Base-by-base conservation (phyloP, 1,140 invertebrate species). In the Caenorhabditis briggsae region DNA sequence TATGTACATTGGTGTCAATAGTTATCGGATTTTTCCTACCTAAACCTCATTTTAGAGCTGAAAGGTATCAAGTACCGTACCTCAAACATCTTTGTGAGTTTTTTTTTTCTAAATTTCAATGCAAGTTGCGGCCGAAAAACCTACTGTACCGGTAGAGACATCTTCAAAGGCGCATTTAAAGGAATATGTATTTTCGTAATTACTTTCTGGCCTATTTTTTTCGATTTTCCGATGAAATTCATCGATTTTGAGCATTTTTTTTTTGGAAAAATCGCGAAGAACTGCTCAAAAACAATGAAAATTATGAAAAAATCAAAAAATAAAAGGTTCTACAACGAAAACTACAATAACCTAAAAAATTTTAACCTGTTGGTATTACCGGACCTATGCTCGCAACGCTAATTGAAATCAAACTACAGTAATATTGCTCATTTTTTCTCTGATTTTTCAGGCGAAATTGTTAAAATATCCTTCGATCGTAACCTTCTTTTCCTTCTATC, bases 61-160 rank as follows among this genome's bases (percentile, higher is more conserved):
- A 78, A 50, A 78, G 53, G 33, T 78, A 78, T 78, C 50, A 78
- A 43, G 23, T 78, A 23, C 46, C 70, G 5, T 78, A 78, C 41
- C 50, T 78, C 9, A 78, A 43, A n/a, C 70, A 78, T 78, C 46
- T 78, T 11, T 50, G 70, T 78, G 46, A 78, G 70, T 53, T 11
- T 65, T n/a, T n/a, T n/a, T n/a, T n/a, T n/a, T n/a, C n/a, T n/a
- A n/a, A n/a, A n/a, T n/a, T n/a, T n/a, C n/a, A n/a, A n/a, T n/a
- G n/a, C n/a, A n/a, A n/a, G n/a, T n/a, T n/a, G n/a, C n/a, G n/a
- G n/a, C n/a, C n/a, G n/a, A n/a, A n/a, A n/a, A n/a, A n/a, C n/a
- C n/a, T n/a, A n/a, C n/a, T n/a, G n/a, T n/a, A n/a, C n/a, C 11
- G 7, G 25, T 65, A 12, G 5, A 1, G 23, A 33, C 3, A 33